Conservation (phyloP, 2,888 invertebrate species). For the Chorisops tibialis region DNA sequence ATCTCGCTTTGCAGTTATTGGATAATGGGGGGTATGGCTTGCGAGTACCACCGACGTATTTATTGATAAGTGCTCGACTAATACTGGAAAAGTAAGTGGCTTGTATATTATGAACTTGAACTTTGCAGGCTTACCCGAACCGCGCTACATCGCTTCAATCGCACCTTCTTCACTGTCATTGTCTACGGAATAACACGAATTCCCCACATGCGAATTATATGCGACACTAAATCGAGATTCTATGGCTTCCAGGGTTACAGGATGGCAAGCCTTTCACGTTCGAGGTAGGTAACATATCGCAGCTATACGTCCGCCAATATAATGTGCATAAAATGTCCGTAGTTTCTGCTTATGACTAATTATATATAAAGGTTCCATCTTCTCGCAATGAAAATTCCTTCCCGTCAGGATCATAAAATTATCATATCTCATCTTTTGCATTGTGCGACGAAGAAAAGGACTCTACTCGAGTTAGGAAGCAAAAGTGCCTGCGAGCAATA, state of each 20-base stretch:
- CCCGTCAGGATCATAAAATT: neutral
- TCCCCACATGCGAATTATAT: constrained; percentile 9
- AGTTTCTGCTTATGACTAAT: constrained; percentile 9
- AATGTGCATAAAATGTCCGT: neutral
- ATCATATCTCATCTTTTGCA: constrained; percentile 1
- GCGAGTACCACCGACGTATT: too few relatives aligned
- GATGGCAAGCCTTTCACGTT: neutral
- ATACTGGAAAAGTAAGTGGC: too few relatives aligned
- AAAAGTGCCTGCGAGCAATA: neutral
- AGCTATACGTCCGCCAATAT: too few relatives aligned
- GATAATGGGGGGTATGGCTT: too few relatives aligned
- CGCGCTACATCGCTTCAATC: neutral
- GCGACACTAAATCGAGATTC: constrained; percentile 10
- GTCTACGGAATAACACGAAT: constrained; percentile 10
- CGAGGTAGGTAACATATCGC: too few relatives aligned
- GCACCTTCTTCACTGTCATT: neutral
- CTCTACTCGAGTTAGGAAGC: neutral
- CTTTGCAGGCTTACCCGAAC: neutral
- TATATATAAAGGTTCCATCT: neutral
- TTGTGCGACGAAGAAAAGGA: neutral
- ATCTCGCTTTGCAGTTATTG: too few relatives aligned
- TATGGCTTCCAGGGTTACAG: constrained; percentile 1
- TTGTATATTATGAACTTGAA: constrained; percentile 8
- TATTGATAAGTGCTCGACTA: too few relatives aligned
- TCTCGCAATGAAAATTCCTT: neutral